These are phyloP conservation scores for Ochropleura plecta DNA, from an alignment of 2,888 invertebrate species.

Conservation along the genomic window DNA sequence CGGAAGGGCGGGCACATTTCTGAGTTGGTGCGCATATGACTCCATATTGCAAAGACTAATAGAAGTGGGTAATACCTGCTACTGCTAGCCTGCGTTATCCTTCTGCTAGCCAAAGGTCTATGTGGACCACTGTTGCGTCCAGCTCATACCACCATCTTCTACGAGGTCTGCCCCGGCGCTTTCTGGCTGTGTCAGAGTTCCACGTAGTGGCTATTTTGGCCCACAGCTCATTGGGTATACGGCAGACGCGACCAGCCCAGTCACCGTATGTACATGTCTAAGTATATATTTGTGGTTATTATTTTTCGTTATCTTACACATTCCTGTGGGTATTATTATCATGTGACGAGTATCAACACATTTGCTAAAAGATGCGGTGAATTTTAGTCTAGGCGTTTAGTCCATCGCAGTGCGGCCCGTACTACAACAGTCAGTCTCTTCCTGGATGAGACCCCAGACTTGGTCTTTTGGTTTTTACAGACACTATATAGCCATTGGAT, in stretches of 20 bases:
- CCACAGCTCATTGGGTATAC: neutral
- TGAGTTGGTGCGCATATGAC: neutral
- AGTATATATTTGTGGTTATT: neutral
- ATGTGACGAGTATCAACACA: neutral
- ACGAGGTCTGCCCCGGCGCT: neutral
- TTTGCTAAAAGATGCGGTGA: neutral
- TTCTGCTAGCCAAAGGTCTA: neutral
- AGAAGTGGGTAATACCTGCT: neutral
- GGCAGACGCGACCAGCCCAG: neutral
- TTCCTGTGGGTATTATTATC: neutral
- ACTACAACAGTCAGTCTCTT: neutral
- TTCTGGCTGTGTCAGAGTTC: neutral
- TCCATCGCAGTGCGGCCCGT: neutral
- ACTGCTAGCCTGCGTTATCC: neutral
- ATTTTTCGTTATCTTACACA: neutral
- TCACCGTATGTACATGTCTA: neutral
- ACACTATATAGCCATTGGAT: neutral
- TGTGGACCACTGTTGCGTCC: constrained; percentile 1
- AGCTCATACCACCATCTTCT: neutral
- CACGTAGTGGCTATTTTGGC: neutral
- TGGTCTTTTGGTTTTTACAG: neutral
- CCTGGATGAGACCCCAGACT: neutral
- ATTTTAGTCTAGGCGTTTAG: constrained; percentile 27
- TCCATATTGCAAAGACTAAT: neutral
- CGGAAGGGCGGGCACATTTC: neutral